These are phyloP conservation scores for Oenanthe oenanthe DNA, from an alignment of 2,113 vertebrate genomes.

Conservation along the genomic window DNA sequence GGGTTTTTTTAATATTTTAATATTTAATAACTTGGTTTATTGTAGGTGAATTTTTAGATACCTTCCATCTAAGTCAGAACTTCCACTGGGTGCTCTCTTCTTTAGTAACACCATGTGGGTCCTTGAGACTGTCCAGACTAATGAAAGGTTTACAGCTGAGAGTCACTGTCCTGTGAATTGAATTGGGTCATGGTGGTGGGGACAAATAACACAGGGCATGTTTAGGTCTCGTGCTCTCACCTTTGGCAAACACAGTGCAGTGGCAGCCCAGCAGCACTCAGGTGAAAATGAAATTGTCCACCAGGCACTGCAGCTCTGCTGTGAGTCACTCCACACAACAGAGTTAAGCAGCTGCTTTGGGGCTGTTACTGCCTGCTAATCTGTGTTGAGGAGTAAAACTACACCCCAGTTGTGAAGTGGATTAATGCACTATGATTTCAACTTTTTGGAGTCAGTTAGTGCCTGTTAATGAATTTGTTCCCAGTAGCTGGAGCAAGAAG, in stretches of 20 bases:
- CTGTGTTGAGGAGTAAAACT: not conserved
- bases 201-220: not conserved
- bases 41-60: not conserved
- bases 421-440: conserved; percentile 20
- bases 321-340: not conserved
- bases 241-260: not conserved
- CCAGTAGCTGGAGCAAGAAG: not conserved
- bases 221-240: not conserved
- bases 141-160: not conserved
- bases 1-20: accelerated
- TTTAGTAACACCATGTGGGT: not conserved
- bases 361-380: not conserved
- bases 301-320: not conserved
- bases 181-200: not conserved
- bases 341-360: not conserved
- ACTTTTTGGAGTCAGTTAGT: conserved; percentile 37
- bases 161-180: not conserved
- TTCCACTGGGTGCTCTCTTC: not conserved
- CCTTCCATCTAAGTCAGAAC: not conserved
- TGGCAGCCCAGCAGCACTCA: not conserved
- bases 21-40: not conserved
- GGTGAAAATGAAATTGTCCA: not conserved
- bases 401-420: conserved; percentile 11
- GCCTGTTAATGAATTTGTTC: conserved; percentile 47
- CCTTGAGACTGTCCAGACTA: not conserved